Conservation (phyloP, 2,113 vertebrate genomes). For the Crotalus horridus region DNA sequence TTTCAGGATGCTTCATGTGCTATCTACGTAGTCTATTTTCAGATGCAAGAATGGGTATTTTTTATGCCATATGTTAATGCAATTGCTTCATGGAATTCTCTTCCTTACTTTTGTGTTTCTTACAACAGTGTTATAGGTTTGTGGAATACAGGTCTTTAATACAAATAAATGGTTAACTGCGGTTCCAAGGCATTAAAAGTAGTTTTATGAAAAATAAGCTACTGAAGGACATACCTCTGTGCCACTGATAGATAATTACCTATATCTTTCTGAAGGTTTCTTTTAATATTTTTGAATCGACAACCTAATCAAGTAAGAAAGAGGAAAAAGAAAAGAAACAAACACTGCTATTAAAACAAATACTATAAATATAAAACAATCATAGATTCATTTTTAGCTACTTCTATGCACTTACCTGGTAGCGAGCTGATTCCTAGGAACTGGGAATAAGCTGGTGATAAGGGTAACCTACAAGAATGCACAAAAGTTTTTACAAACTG, state of each 20-base stretch:
- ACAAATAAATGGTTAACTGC: background rate
- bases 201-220: background rate
- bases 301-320: conserved; percentile 70
- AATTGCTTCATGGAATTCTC: background rate
- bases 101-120: background rate
- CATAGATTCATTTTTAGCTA: background rate
- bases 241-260: conserved; percentile 66
- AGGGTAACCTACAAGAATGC: conserved; percentile 71
- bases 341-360: background rate
- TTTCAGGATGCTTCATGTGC: background rate
- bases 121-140: background rate
- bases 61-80: background rate
- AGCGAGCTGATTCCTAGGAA: conserved; percentile 85
- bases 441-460: conserved; percentile 75
- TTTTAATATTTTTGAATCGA: conserved; percentile 84
- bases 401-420: conserved; percentile 72
- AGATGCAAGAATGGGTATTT: background rate
- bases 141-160: background rate
- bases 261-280: conserved; percentile 83
- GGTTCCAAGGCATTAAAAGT: background rate
- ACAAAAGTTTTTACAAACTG: background rate
- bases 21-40: background rate
- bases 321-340: background rate
- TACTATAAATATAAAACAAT: background rate
- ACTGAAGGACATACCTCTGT: background rate